Base-by-base conservation (phyloP, 2,888 invertebrate genomes). In the Sicus ferrugineus region DNA sequence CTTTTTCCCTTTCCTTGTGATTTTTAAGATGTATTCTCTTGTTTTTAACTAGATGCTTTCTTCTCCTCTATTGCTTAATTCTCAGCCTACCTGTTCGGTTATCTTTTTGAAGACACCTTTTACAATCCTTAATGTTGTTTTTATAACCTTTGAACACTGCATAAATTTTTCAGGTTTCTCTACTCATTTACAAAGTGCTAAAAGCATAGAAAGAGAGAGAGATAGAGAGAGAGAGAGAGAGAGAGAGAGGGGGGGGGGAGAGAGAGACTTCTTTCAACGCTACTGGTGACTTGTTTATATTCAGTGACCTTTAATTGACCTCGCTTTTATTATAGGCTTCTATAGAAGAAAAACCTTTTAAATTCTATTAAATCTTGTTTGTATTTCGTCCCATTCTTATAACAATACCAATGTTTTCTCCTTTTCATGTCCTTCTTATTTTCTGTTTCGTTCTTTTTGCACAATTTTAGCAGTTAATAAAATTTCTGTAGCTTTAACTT, bases 401-500 rank as follows among this genome's bases (percentile, higher is more conserved):
- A 21, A 21, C 38, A 52, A 52, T 26, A 46, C n/a, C 3, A 28
- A 52, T 26, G n/a, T 34, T 62, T 65, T 59, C 23, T 34, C 34
- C 34, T 50, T 54, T 48, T 34, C 52, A 52, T 64, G 56, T 67
- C 19, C 63, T 52, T 65, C 56, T 48, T 38, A 31, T 67, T 6
- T 3, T 52, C 21, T 52, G 11, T 52, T 21, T n/a, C 9, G 19
- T 52, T 52, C 21, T 68, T 67, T 68, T 3, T 16, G 5, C 42
- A 9, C 16, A 16, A 3, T 5, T 63, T 66, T 69, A 69, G 54
- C 71, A 69, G 67, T 7, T 64, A 23, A 19, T 1, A 73, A n/a
- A 26, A 42, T 59, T 46, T 67, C 67, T 54, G 50, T 71, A 23
- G 54, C 68, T 70, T 54, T 52, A 71, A 46, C 11, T 52, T 50